phyloP scores from a whole-genome alignment of 2,113 vertebrate genomes.

The Aythya baeri region DNA sequence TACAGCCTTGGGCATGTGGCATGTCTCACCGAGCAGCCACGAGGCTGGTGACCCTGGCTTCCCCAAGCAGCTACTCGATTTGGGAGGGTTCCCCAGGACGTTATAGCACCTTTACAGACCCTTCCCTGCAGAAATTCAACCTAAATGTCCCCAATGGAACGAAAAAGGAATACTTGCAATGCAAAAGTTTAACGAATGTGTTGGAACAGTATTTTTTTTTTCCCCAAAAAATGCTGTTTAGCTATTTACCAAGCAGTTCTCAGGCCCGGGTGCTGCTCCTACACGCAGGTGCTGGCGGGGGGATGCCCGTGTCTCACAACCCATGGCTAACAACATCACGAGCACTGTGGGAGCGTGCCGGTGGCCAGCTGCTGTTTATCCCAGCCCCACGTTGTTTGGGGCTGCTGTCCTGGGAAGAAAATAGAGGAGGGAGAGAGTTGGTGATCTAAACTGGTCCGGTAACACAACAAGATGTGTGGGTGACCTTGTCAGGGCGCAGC shows the following conservation, averaged over 20 bases:
- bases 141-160: neutral
- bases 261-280: neutral
- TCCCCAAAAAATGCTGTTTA: rapidly evolving
- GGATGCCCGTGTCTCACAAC: neutral
- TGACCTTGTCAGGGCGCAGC: slow-evolving; percentile 25
- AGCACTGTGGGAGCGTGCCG: neutral
- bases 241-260: neutral
- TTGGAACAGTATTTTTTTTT: neutral
- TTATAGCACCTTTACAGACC: neutral
- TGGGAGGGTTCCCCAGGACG: neutral
- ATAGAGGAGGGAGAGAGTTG: neutral
- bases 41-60: neutral
- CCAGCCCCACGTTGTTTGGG: neutral
- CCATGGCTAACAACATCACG: neutral
- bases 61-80: neutral
- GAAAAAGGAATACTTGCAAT: neutral
- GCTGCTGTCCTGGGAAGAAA: slow-evolving; percentile 31
- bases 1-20: neutral
- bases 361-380: slow-evolving; percentile 35
- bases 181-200: neutral
- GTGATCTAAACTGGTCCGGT: neutral
- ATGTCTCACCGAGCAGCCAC: neutral
- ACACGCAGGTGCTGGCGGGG: neutral
- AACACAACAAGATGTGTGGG: neutral
- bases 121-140: neutral